phyloP scores from a whole-genome alignment of 2,797 vertebrate species.

The Arnoldichthys spilopterus region DNA sequence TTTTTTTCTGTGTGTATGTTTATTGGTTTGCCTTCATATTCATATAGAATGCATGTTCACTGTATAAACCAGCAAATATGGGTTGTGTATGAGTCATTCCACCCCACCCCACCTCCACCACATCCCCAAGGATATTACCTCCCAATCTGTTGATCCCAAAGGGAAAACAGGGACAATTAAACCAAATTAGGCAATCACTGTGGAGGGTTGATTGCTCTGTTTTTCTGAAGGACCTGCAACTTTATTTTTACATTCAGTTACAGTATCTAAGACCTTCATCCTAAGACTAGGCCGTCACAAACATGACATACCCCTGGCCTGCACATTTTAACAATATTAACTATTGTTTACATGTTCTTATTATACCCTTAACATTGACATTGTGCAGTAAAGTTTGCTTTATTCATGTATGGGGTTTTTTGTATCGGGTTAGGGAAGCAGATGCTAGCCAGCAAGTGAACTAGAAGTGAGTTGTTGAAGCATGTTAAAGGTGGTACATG shows the following conservation, averaged over 20 bases:
- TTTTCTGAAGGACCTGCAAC: not conserved
- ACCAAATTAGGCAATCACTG: not conserved
- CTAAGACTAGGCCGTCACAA: too few relatives aligned
- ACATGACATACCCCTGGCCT: too few relatives aligned
- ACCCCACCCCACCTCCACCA: too few relatives aligned
- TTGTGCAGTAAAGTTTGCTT: not conserved
- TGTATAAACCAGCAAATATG: not conserved
- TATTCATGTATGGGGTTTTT: too few relatives aligned
- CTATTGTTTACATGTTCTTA: not conserved
- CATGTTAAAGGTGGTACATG: too few relatives aligned
- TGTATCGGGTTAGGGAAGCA: too few relatives aligned
- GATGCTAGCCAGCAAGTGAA: too few relatives aligned
- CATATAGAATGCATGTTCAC: not conserved
- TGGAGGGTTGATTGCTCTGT: not conserved
- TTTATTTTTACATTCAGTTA: not conserved
- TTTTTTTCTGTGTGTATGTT: not conserved
- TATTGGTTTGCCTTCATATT: not conserved
- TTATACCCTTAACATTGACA: not conserved
- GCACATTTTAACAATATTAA: not conserved
- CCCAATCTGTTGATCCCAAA: not conserved
- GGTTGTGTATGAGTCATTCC: not conserved
- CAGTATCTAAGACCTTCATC: not conserved
- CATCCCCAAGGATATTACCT: not conserved
- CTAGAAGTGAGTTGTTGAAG: too few relatives aligned
- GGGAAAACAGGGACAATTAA: not conserved